Evolutionary conservation across 2,888 invertebrate species (phyloP).

Genomic region (Brachyopa scutellaris): DNA sequence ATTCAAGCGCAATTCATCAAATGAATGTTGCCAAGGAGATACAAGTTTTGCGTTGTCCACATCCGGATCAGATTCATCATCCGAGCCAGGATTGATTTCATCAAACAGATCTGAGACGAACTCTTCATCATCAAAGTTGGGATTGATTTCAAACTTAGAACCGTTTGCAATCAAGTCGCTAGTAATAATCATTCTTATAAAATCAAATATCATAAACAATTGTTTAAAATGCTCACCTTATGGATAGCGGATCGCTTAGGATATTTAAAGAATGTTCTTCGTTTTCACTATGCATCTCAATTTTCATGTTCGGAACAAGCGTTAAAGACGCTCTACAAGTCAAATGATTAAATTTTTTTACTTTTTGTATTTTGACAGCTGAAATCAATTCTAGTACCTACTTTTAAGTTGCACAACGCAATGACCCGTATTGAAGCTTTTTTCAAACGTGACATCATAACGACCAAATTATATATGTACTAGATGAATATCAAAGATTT

Average conservation of each 20-base stretch:
- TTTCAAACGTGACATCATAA: too few species aligned
- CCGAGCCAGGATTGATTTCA: slow-evolving; percentile 75
- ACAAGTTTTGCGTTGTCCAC: slow-evolving; percentile 68
- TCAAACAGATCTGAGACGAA: slow-evolving; percentile 74
- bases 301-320: slow-evolving; percentile 20
- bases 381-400: too few species aligned
- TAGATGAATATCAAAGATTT: too few species aligned
- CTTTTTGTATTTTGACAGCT: neutral
- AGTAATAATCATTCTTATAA: neutral
- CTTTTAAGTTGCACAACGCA: too few species aligned
- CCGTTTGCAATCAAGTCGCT: slow-evolving; percentile 77
- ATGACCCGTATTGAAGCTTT: too few species aligned
- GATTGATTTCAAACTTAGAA: slow-evolving; percentile 78
- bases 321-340: too few species aligned
- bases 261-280: slow-evolving; percentile 55
- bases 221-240: slow-evolving; percentile 72
- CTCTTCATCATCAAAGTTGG: slow-evolving; percentile 76
- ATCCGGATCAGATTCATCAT: slow-evolving; percentile 75
- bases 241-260: slow-evolving; percentile 75
- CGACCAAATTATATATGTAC: too few species aligned
- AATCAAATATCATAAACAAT: neutral
- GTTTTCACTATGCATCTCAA: neutral
- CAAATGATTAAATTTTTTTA: neutral
- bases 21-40: slow-evolving; percentile 80
- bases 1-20: slow-evolving; percentile 76